Percentiles rank a stretch among this genome's conserved stretches.
Conservation (phyloP, 2,113 vertebrate genomes). For the Mustela nigripes region DNA sequence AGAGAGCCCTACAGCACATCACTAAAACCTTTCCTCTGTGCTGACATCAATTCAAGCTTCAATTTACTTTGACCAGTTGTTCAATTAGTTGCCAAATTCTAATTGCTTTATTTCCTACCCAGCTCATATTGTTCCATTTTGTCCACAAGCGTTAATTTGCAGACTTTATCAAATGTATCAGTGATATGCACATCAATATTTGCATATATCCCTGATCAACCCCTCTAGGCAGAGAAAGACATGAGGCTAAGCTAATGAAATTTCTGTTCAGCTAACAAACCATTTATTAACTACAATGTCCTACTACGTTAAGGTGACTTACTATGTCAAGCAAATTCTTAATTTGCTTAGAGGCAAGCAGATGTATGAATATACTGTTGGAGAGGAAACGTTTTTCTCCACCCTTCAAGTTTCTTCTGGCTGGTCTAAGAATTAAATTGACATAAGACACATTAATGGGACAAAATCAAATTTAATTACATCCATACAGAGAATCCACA, state of each 20-base stretch:
- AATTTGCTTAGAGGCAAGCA: neutral
- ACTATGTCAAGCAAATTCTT: neutral
- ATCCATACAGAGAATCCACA: neutral
- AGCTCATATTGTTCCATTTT: neutral
- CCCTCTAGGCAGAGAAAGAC: neutral
- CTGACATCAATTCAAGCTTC: neutral
- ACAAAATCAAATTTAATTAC: neutral
- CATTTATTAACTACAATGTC: neutral
- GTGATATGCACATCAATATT: constrained; percentile 29
- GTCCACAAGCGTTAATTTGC: neutral
- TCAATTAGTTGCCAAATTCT: neutral
- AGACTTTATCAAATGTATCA: constrained; percentile 26
- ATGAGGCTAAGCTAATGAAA: constrained; percentile 28
- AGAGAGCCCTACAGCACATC: neutral
- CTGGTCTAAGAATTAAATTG: neutral
- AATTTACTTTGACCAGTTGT: neutral
- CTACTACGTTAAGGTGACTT: neutral
- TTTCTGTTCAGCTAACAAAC: constrained; percentile 5
- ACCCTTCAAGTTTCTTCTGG: neutral
- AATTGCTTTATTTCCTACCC: neutral
- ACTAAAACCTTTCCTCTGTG: neutral
- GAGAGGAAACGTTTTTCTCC: neutral
- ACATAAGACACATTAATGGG: neutral
- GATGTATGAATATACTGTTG: constrained; percentile 2
- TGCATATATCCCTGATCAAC: neutral